Conservation (phyloP, 2,888 invertebrate genomes). For the Rutpela maculata region DNA sequence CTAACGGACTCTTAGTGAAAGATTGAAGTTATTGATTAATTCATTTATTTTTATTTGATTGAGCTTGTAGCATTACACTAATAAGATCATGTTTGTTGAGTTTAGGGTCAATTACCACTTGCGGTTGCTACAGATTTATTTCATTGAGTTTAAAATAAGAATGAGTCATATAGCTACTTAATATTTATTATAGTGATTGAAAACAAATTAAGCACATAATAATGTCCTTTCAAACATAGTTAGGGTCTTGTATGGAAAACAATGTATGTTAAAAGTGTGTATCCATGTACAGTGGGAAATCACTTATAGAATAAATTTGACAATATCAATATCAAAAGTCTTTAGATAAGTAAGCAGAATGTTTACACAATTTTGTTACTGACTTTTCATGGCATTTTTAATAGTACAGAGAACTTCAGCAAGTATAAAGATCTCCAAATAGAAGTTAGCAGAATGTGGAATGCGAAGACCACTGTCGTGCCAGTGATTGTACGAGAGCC, state of each 20-base stretch:
- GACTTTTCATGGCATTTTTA: too few relatives aligned
- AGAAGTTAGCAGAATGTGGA: too few relatives aligned
- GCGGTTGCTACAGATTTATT: slow-evolving; percentile 64
- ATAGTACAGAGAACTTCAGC: too few relatives aligned
- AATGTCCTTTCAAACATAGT: slow-evolving; percentile 1
- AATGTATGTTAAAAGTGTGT: neutral
- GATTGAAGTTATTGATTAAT: slow-evolving; percentile 51
- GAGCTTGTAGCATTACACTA: slow-evolving; percentile 60
- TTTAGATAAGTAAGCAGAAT: too few relatives aligned
- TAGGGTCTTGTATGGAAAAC: neutral
- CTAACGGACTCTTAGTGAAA: slow-evolving; percentile 5
- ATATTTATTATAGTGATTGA: slow-evolving; percentile 37
- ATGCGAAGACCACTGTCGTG: too few relatives aligned
- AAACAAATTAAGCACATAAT: slow-evolving; percentile 33
- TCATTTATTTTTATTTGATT: slow-evolving; percentile 60
- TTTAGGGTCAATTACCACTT: slow-evolving; percentile 65
- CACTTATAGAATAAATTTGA: too few relatives aligned
- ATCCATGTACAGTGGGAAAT: too few relatives aligned
- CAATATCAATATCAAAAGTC: too few relatives aligned
- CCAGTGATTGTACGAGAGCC: too few relatives aligned
- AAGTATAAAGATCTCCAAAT: too few relatives aligned
- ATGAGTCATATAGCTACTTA: slow-evolving; percentile 55
- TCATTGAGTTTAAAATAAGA: slow-evolving; percentile 62
- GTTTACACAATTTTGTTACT: too few relatives aligned
- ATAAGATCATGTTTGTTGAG: slow-evolving; percentile 63